Evolutionary conservation across 2,797 vertebrate genomes (phyloP).

Genomic region (Choloepus didactylus): DNA sequence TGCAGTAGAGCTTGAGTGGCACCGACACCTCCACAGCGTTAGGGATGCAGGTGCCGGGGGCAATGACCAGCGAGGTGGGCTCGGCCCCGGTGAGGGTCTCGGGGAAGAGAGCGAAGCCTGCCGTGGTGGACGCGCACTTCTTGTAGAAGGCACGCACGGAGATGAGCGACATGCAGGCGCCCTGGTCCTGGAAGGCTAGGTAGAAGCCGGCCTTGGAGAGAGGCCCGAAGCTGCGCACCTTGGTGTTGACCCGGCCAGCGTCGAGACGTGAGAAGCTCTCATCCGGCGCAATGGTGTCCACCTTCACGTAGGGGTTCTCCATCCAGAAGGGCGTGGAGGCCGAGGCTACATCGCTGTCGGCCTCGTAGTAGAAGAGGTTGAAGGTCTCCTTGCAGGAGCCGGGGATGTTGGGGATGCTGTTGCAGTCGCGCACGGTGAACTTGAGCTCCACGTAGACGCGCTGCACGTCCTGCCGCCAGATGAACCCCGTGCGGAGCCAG

Average conservation of each 20-base stretch:
- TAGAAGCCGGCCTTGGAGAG: slow-evolving; percentile 98
- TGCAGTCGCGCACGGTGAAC: slow-evolving; percentile 98
- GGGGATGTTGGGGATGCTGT: slow-evolving; percentile 98
- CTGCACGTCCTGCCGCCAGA: slow-evolving; percentile 95
- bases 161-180: slow-evolving; percentile 98
- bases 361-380: slow-evolving; percentile 99
- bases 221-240: slow-evolving; percentile 97
- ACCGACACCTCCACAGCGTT: slow-evolving; percentile 97
- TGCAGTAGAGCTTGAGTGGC: slow-evolving; percentile 98
- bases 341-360: slow-evolving; percentile 96
- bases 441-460: slow-evolving; percentile 98
- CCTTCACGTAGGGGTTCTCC: slow-evolving; percentile 99
- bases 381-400: slow-evolving; percentile 99
- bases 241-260: slow-evolving; percentile 95
- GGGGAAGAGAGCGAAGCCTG: slow-evolving; percentile 96
- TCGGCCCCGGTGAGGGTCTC: slow-evolving; percentile 98
- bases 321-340: slow-evolving; percentile 98
- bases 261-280: slow-evolving; percentile 97
- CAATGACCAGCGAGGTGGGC: slow-evolving; percentile 97
- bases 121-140: slow-evolving; percentile 97
- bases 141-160: slow-evolving; percentile 98
- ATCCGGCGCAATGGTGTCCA: slow-evolving; percentile 98
- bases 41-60: slow-evolving; percentile 95
- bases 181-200: slow-evolving; percentile 97
- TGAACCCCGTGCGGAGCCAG: slow-evolving; percentile 98